These are phyloP conservation scores for Folsomia manolachei DNA, from an alignment of 2,888 invertebrate genomes.

Conservation along the genomic window DNA sequence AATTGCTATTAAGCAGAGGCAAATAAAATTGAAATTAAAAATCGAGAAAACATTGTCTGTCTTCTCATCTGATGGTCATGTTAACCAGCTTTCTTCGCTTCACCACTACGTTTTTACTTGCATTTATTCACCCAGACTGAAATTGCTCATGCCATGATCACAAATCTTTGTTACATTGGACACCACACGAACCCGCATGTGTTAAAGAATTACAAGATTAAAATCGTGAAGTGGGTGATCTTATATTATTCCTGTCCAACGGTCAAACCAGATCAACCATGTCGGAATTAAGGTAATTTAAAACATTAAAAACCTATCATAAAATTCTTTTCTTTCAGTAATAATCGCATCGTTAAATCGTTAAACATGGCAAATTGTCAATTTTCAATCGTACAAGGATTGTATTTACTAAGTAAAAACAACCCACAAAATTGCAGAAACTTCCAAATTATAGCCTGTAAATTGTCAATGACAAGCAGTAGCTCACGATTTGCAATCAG, in stretches of 20 bases:
- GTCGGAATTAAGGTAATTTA: constrained; percentile 15
- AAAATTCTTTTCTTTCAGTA: not conserved
- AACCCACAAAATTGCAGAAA: not conserved
- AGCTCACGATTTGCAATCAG: constrained; percentile 10
- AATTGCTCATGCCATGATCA: not conserved
- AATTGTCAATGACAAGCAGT: constrained; percentile 3
- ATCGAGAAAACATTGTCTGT: not conserved
- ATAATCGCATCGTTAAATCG: constrained; percentile 12
- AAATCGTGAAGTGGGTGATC: constrained; percentile 23
- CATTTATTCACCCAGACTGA: not conserved
- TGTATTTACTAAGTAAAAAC: not conserved
- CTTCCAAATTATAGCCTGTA: not conserved
- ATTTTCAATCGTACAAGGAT: not conserved
- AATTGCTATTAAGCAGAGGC: not conserved
- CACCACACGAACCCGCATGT: not conserved
- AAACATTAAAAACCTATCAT: constrained; percentile 18
- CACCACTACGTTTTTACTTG: no score
- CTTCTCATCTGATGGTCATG: no score
- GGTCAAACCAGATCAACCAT: constrained; percentile 17
- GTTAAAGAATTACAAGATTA: not conserved
- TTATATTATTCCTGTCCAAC: no score
- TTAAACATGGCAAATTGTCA: constrained; percentile 10
- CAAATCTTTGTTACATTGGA: not conserved
- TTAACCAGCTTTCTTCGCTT: not conserved
- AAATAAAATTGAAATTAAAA: not conserved